A percentile compares a stretch with the other conserved stretches of the same genome.
These are phyloP conservation scores for Cyclopterus lumpus DNA, from an alignment of 2,797 vertebrate species.

Conservation along the genomic window DNA sequence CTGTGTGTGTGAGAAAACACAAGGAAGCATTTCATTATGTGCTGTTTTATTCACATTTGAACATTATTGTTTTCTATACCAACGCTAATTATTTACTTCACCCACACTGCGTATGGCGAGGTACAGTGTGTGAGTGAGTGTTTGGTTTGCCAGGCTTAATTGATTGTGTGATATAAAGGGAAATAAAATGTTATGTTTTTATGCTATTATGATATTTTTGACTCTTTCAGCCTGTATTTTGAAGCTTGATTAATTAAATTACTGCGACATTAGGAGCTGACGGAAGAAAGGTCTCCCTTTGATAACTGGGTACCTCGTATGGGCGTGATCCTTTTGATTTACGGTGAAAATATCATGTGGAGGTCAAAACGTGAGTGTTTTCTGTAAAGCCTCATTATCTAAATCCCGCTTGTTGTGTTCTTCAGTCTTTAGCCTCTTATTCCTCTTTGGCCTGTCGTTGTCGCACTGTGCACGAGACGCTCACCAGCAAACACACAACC, in stretches of 20 bases:
- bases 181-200: neutral
- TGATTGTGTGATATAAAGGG: neutral
- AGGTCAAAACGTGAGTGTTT: constrained; percentile 23
- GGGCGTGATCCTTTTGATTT: constrained; percentile 18
- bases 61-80: constrained; percentile 24
- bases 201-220: neutral
- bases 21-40: constrained; percentile 12
- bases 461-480: neutral
- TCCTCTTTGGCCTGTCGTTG: constrained; percentile 28
- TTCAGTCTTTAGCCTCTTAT: constrained; percentile 17
- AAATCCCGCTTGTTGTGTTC: constrained; percentile 4
- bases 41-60: constrained; percentile 31
- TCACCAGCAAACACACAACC: constrained; percentile 6
- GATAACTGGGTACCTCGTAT: neutral
- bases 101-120: neutral
- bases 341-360: constrained; percentile 28
- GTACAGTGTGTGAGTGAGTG: neutral
- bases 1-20: constrained; percentile 2
- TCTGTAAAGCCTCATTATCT: constrained; percentile 39
- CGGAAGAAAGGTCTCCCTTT: neutral
- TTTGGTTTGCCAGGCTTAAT: constrained; percentile 8
- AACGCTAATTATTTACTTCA: constrained; percentile 5
- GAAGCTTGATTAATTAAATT: neutral
- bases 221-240: neutral
- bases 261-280: neutral